Evolutionary conservation across 2,888 invertebrate species (phyloP).

Genomic region (Leptarthrus brevirostris): DNA sequence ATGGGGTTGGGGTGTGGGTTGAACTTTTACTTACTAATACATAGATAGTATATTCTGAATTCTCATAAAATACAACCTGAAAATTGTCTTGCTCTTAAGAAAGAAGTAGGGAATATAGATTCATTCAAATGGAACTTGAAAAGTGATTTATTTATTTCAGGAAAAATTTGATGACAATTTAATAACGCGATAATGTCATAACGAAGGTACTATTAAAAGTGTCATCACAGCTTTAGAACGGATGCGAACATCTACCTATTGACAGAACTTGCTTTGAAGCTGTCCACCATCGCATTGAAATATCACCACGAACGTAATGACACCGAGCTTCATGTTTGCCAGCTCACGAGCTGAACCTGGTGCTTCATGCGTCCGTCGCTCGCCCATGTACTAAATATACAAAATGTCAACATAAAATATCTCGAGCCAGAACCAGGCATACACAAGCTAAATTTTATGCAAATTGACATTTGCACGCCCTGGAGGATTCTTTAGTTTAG

Average conservation of each 20-base stretch:
- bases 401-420: slow-evolving; percentile 50
- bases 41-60: no score
- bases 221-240: background rate
- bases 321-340: slow-evolving; percentile 1
- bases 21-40: no score
- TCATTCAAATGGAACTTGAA: no score
- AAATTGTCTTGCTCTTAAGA: no score
- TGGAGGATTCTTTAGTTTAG: slow-evolving; percentile 54
- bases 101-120: no score
- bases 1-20: no score
- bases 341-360: slow-evolving; percentile 19
- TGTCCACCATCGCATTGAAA: slow-evolving; percentile 19
- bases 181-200: no score
- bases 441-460: slow-evolving; percentile 53
- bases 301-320: background rate
- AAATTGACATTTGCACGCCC: slow-evolving; percentile 55
- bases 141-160: no score
- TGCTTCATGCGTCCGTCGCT: slow-evolving; percentile 15
- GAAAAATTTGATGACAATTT: no score
- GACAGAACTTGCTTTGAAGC: slow-evolving; percentile 25
- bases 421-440: slow-evolving; percentile 3
- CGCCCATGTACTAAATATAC: slow-evolving; percentile 46
- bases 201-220: background rate
- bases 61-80: no score
- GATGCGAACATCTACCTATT: background rate